These are phyloP conservation scores for Mythimna ferrago DNA, from an alignment of 2,888 invertebrate species.

Conservation along the genomic window DNA sequence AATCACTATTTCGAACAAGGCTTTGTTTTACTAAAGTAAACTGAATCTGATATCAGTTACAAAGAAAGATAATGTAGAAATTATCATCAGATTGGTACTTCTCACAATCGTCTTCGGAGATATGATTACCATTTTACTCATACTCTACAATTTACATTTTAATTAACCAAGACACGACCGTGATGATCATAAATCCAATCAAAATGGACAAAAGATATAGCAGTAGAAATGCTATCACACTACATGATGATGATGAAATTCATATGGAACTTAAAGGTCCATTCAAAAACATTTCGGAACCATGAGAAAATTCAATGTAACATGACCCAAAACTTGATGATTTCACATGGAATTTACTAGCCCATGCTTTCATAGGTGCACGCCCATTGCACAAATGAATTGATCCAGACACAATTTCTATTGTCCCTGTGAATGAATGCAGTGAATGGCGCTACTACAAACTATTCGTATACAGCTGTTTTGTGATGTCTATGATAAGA, in stretches of 20 bases:
- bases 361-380: conserved; percentile 36
- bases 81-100: not conserved
- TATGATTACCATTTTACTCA: conserved; percentile 13
- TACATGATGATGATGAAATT: not conserved
- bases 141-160: conserved; percentile 21
- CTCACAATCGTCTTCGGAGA: not conserved
- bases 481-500: conserved; percentile 28
- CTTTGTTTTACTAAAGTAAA: not conserved
- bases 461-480: conserved; percentile 22
- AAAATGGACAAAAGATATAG: conserved; percentile 14
- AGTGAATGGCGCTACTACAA: conserved; percentile 26
- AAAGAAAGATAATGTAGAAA: not conserved
- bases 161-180: conserved; percentile 12
- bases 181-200: conserved; percentile 20
- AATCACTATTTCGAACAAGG: not conserved
- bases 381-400: conserved; percentile 42
- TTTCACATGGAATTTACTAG: conserved; percentile 42
- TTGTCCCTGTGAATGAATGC: conserved; percentile 51
- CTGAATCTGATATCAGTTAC: not conserved
- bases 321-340: conserved; percentile 22
- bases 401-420: conserved; percentile 46
- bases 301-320: conserved; percentile 7
- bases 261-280: not conserved
- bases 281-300: conserved; percentile 3
- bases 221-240: not conserved